A percentile compares a stretch with the other conserved stretches of the same genome.
phyloP scores from a whole-genome alignment of 2,888 invertebrate genomes.

The Lasioglossum pauxillum region DNA sequence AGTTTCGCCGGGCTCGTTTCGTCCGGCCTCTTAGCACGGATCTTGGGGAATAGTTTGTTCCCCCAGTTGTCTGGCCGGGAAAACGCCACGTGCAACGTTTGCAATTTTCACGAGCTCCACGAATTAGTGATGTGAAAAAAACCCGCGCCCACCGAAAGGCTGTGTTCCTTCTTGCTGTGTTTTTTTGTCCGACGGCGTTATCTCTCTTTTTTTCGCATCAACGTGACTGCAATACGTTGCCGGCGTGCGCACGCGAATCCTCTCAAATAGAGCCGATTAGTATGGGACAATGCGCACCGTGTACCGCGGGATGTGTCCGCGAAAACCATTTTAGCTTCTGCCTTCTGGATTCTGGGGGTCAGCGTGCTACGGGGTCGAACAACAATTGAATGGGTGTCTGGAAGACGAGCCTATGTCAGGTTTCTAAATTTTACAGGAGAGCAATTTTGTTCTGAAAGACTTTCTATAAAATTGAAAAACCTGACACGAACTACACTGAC shows the following conservation, averaged over 20 bases:
- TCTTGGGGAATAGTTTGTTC: constrained; percentile 4
- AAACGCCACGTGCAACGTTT: not conserved
- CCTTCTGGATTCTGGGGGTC: not conserved
- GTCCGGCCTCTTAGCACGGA: constrained; percentile 27
- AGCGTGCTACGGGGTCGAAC: not conserved
- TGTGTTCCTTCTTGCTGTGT: not conserved
- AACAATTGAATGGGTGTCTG: not conserved
- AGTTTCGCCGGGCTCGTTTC: constrained; percentile 27
- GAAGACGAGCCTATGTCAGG: no score
- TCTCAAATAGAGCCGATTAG: constrained; percentile 12
- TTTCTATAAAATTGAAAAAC: no score
- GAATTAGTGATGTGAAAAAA: not conserved
- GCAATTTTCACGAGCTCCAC: not conserved
- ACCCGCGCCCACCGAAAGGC: not conserved
- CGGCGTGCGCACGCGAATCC: constrained; percentile 2
- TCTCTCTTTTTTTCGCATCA: not conserved
- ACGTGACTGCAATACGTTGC: not conserved
- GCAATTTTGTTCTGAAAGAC: no score
- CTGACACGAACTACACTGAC: not conserved
- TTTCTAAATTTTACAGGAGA: no score
- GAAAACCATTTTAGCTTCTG: not conserved
- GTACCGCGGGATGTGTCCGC: not conserved
- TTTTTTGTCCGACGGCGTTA: not conserved
- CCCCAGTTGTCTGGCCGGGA: not conserved
- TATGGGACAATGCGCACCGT: constrained; percentile 13